A percentile compares a stretch with the other conserved stretches of the same genome.
Evolutionary conservation across 2,888 invertebrate species (phyloP).

Genomic region (Dendrolimus pini): DNA sequence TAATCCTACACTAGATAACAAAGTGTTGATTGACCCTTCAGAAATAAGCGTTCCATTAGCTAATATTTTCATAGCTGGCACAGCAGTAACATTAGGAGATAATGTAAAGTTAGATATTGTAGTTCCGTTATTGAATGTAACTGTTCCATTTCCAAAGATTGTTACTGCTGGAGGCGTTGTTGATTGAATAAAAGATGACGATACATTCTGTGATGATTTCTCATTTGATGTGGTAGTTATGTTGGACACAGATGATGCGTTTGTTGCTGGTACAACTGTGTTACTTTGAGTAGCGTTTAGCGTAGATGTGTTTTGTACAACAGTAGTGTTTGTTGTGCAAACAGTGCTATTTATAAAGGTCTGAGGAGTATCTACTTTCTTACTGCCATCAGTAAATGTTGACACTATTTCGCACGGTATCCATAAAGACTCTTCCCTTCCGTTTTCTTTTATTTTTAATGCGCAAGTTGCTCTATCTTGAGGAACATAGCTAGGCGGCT

Average conservation of each 20-base stretch:
- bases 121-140: background rate
- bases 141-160: background rate
- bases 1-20: too few relatives aligned
- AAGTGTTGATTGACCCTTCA: background rate
- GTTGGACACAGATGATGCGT: background rate
- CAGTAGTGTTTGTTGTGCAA: conserved; percentile 39
- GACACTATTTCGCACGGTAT: conserved; percentile 68
- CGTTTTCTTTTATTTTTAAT: conserved; percentile 49
- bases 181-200: background rate
- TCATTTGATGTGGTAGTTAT: background rate
- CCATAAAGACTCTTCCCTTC: conserved; percentile 38
- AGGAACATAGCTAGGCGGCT: conserved; percentile 21
- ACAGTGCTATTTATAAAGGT: conserved; percentile 34
- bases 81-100: conserved; percentile 5
- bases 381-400: conserved; percentile 52
- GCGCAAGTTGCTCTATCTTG: conserved; percentile 43
- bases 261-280: background rate
- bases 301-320: conserved; percentile 22
- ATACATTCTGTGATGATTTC: background rate
- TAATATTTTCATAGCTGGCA: conserved; percentile 8
- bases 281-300: background rate
- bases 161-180: conserved; percentile 1
- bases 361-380: conserved; percentile 21
- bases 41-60: conserved; percentile 1
- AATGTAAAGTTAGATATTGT: background rate